A percentile compares a stretch with the other conserved stretches of the same genome.
phyloP scores from a whole-genome alignment of 2,797 vertebrate species.

The Carcharodon carcharias region DNA sequence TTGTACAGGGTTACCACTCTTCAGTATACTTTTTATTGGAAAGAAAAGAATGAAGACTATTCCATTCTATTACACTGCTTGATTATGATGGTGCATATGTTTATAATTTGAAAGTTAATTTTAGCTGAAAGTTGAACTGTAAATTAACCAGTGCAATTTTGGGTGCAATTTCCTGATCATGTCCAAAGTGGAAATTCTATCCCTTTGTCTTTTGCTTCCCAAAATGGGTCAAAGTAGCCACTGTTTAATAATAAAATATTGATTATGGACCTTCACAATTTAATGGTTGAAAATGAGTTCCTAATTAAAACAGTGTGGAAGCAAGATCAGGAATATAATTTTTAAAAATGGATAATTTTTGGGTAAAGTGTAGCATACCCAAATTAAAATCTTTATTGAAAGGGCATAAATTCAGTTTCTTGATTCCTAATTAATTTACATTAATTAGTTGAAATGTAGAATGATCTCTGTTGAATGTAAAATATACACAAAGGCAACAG shows the following conservation, averaged over 20 bases:
- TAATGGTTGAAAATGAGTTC: background rate
- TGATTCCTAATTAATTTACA: background rate
- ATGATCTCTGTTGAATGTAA: slow-evolving; percentile 4
- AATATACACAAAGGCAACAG: background rate
- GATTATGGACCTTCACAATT: background rate
- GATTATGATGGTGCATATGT: background rate
- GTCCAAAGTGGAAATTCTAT: background rate
- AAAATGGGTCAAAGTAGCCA: background rate
- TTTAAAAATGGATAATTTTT: background rate
- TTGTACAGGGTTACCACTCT: background rate
- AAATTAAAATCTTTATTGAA: background rate
- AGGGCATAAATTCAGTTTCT: background rate
- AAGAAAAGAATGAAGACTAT: background rate
- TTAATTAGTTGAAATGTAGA: slow-evolving; percentile 1
- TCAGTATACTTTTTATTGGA: background rate
- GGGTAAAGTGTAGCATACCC: background rate
- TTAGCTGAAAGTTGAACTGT: background rate
- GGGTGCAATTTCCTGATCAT: background rate
- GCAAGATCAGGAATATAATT: background rate
- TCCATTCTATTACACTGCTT: background rate
- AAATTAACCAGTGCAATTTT: background rate
- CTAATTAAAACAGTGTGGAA: background rate
- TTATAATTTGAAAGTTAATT: background rate
- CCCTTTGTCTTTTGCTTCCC: background rate
- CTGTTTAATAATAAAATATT: background rate